Evolutionary conservation across 1,140 invertebrate species (phyloP).

Genomic region (Ceratina calcarata): DNA sequence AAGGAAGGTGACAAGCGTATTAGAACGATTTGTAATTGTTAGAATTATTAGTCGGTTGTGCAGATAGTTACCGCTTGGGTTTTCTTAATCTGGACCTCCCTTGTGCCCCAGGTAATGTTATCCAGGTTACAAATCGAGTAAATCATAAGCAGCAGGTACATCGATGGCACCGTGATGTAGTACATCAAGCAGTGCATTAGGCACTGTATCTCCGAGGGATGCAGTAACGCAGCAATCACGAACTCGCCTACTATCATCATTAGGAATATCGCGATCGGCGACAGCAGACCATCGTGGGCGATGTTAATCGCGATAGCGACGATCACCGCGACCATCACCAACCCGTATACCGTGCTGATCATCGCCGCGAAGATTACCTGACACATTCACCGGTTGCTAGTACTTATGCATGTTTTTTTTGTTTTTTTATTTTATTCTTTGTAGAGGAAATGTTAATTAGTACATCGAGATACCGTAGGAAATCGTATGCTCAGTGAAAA

Average conservation of each 20-base stretch:
- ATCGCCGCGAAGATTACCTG: constrained; percentile 83
- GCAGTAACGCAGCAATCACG: constrained; percentile 82
- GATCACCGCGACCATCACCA: constrained; percentile 86
- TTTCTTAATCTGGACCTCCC: constrained; percentile 79
- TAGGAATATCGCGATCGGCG: constrained; percentile 82
- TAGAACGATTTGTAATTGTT: not conserved
- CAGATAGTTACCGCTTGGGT: constrained; percentile 68
- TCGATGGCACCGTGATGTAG: constrained; percentile 85
- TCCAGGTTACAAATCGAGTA: constrained; percentile 85
- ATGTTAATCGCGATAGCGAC: constrained; percentile 83
- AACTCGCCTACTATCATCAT: constrained; percentile 77
- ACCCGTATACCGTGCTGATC: constrained; percentile 83
- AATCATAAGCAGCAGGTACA: constrained; percentile 86
- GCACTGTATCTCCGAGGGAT: constrained; percentile 83
- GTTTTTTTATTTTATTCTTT: not conserved
- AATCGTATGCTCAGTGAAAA: not conserved
- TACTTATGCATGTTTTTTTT: not conserved
- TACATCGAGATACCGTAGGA: not conserved
- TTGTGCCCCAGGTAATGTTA: constrained; percentile 85
- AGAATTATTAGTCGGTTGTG: constrained; percentile 42
- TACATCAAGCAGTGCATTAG: constrained; percentile 83
- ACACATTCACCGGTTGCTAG: not conserved
- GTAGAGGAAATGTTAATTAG: not conserved
- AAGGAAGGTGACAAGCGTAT: not conserved
- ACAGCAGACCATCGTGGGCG: constrained; percentile 79